Base-by-base conservation (phyloP, 2,888 invertebrate species). In the Eueremaeus valkanovi region DNA sequence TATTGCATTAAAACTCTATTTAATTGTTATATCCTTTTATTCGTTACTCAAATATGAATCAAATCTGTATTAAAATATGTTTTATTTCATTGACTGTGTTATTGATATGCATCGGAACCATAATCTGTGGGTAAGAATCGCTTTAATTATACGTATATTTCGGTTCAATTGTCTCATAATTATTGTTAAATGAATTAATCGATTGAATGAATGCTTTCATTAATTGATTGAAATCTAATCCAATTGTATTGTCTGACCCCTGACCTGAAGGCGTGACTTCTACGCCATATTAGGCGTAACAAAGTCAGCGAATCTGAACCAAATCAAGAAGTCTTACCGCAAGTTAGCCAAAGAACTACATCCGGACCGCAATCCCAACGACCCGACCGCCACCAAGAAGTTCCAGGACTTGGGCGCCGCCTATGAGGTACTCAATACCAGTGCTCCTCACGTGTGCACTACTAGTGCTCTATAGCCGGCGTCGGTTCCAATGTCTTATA, bases 271-370 rank as follows among this genome's bases (percentile, higher is more conserved):
- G 80, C 88, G 97, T 81, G 95, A 97, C 85, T 98, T 96, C 85
- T 98, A 98, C 85, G 87, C 89, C 81, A 96, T 97, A 82, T 88
- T 98, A 77, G 92, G 92, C 79, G 90, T 97, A 76, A 86, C 90
- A 72, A 90, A 89, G 83, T 89, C 88, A 81, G 98, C 99, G 24
- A 92, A 88, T 81, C 89, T 90, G 76, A 93, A 98, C 86, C 92
- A 96, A 84, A 93, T 99, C 77, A 99, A 99, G 85, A 97, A 97
- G 86, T 96, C 97, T 61, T 99, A 98, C 85, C 87, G 98, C 82
- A 91, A 90, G 82, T 84, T 95, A 84, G 99, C 99, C 27, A 97
- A 95, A 86, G 93, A 95, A 83, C 85, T 95, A 78, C 99, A 99
- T 88, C 99, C 99, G 18, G 99, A 99, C 82, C 96, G 95, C 83